Evolutionary conservation across 1,140 invertebrate genomes (phyloP).

Genomic region (Solen grandis): DNA sequence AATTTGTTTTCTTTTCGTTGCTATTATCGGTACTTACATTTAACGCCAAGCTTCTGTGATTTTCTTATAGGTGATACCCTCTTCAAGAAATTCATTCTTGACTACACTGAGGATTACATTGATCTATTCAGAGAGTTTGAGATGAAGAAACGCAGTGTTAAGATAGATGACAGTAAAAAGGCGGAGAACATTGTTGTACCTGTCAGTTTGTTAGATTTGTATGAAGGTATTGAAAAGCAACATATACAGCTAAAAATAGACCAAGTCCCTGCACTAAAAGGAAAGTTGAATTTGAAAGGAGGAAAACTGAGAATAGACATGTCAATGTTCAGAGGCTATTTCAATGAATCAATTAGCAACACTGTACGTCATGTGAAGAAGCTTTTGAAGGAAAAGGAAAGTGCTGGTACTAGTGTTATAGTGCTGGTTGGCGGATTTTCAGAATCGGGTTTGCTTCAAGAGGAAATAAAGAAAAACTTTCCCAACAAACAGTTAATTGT

Average conservation of each 20-base stretch:
- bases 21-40: no score
- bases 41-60: no score
- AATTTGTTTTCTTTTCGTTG: no score
- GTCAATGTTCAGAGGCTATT: constrained; percentile 17
- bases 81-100: constrained; percentile 30
- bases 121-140: constrained; percentile 41
- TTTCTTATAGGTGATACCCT: constrained; percentile 19
- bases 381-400: constrained; percentile 11
- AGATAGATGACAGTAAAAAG: not conserved
- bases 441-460: constrained; percentile 45
- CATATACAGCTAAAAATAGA: not conserved
- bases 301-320: constrained; percentile 27
- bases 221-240: not conserved
- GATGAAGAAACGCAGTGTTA: constrained; percentile 28
- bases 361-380: constrained; percentile 30
- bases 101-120: constrained; percentile 26
- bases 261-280: not conserved
- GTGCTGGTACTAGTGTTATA: not conserved
- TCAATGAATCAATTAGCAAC: constrained; percentile 16
- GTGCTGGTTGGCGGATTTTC: constrained; percentile 56
- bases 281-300: not conserved
- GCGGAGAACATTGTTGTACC: constrained; percentile 33
- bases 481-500: constrained; percentile 16
- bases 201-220: constrained; percentile 5
- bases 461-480: constrained; percentile 27